A percentile compares a stretch with the other conserved stretches of the same genome.
Conservation (phyloP, 1,140 invertebrate genomes). For the Daktulosphaira vitifoliae region DNA sequence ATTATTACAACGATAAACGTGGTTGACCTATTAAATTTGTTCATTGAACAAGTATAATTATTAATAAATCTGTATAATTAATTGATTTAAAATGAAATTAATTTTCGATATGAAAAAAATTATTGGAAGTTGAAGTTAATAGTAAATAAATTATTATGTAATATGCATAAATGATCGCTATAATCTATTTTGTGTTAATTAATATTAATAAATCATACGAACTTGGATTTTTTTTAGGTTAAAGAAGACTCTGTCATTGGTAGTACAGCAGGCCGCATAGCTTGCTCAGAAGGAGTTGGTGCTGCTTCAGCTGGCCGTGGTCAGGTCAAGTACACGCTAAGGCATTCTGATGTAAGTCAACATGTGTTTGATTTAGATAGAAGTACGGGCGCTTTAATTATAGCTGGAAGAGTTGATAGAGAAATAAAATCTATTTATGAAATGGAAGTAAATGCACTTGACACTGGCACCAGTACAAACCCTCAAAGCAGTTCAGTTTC, state of each 20-base stretch:
- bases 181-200: background rate
- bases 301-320: constrained; percentile 52
- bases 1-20: background rate
- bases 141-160: background rate
- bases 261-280: constrained; percentile 67
- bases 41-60: no score
- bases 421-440: constrained; percentile 74
- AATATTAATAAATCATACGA: background rate
- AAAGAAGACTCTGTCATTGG: constrained; percentile 68
- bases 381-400: constrained; percentile 71
- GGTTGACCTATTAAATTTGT: background rate
- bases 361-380: constrained; percentile 82
- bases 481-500: constrained; percentile 80
- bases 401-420: constrained; percentile 71
- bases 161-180: background rate
- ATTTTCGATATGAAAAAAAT: no score
- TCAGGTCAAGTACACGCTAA: constrained; percentile 71
- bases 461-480: constrained; percentile 79
- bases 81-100: no score
- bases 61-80: no score
- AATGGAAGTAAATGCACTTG: constrained; percentile 78
- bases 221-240: constrained; percentile 54
- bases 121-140: background rate
- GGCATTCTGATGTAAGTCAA: constrained; percentile 55
- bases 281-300: constrained; percentile 51